Evolutionary conservation across 2,888 invertebrate species (phyloP).

Genomic region (Ennomos quercinarius): DNA sequence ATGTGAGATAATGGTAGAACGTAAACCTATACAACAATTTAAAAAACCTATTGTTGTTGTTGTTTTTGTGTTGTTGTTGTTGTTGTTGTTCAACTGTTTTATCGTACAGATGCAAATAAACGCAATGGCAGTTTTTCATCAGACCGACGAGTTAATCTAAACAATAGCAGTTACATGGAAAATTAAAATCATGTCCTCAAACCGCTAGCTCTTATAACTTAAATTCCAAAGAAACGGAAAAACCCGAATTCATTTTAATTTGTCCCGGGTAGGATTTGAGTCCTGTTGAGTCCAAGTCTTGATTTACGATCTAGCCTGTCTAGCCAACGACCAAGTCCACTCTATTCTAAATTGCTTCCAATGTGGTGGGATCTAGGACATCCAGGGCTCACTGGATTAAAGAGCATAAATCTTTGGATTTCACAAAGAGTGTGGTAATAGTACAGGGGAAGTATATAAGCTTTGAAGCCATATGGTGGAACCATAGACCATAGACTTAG

Average conservation of each 20-base stretch:
- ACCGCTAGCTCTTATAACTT: slow-evolving; percentile 11
- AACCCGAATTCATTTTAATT: slow-evolving; percentile 70
- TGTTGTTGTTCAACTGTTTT: too few relatives aligned
- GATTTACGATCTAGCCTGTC: slow-evolving; percentile 49
- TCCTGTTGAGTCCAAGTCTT: slow-evolving; percentile 54
- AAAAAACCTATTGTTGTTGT: too few relatives aligned
- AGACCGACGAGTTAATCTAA: too few relatives aligned
- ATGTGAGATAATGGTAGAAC: too few relatives aligned
- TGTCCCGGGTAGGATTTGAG: slow-evolving; percentile 61
- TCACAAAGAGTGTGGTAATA: slow-evolving; percentile 5
- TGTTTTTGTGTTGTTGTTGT: too few relatives aligned
- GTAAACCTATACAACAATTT: too few relatives aligned
- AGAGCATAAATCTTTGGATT: slow-evolving; percentile 14
- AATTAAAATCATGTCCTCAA: background rate
- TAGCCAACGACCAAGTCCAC: slow-evolving; percentile 26
- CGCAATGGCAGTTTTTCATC: too few relatives aligned
- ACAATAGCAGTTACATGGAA: too few relatives aligned
- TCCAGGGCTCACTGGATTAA: slow-evolving; percentile 4
- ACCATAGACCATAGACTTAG: too few relatives aligned
- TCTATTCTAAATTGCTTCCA: slow-evolving; percentile 18
- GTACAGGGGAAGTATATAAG: slow-evolving; percentile 1
- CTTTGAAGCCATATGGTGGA: too few relatives aligned
- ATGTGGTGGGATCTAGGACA: slow-evolving; percentile 13
- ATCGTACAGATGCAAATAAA: too few relatives aligned
- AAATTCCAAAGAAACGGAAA: slow-evolving; percentile 30